Conservation (phyloP, 2,113 vertebrate genomes). For the Orthonyx spaldingii region DNA sequence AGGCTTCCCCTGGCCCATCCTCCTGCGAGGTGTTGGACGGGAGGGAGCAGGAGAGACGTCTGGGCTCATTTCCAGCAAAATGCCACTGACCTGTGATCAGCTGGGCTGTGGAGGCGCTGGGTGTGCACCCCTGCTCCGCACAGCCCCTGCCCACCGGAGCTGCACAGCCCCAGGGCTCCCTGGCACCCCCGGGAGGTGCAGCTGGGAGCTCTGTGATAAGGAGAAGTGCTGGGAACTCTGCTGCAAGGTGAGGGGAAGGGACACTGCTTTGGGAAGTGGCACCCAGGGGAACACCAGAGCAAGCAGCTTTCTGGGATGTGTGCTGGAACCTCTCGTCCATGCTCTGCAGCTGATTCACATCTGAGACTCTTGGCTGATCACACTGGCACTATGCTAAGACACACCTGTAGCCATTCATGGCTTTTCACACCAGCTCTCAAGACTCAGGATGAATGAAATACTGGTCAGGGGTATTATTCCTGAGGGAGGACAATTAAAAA, state of each 20-base stretch:
- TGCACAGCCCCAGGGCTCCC: background rate
- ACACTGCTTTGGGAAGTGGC: background rate
- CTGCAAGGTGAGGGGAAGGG: background rate
- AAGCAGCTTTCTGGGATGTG: background rate
- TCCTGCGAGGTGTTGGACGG: background rate
- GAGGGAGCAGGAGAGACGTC: background rate
- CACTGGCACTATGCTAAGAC: background rate
- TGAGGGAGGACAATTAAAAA: background rate
- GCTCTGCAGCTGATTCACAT: background rate
- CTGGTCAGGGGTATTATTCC: background rate
- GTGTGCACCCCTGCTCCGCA: background rate
- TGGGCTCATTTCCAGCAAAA: background rate
- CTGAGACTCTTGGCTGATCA: background rate
- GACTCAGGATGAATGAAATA: background rate
- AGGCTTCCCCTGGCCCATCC: background rate
- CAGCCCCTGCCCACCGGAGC: too few relatives aligned
- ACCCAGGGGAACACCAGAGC: background rate
- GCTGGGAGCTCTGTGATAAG: background rate
- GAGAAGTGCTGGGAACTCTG: background rate
- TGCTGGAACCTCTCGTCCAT: background rate
- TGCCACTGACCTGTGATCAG: background rate
- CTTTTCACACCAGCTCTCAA: background rate
- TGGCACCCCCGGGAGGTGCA: background rate
- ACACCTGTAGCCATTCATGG: background rate
- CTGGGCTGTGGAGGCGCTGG: fast-evolving